phyloP scores from a whole-genome alignment of 2,888 invertebrate genomes.

The Cybosia mesomella region DNA sequence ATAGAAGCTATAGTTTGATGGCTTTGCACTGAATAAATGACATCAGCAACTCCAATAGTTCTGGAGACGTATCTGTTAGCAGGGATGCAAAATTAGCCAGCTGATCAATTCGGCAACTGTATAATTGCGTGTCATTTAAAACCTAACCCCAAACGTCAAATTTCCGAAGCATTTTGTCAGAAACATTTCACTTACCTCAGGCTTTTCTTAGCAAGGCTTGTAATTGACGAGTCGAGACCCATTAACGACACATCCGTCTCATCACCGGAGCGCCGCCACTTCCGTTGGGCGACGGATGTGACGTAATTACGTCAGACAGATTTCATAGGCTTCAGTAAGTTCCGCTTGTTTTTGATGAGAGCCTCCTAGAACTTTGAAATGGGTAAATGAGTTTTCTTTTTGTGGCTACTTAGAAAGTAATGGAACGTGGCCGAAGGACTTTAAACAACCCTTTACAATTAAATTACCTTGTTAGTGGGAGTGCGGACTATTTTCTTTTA shows the following conservation, averaged over 20 bases:
- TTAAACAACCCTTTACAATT: not conserved
- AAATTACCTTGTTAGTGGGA: not conserved
- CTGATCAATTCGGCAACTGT: not conserved
- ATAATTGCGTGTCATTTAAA: not conserved
- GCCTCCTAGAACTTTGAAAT: conserved; percentile 10
- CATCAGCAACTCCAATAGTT: too few species aligned
- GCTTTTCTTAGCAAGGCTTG: conserved; percentile 17
- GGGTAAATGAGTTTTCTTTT: conserved; percentile 23
- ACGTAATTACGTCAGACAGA: conserved; percentile 44
- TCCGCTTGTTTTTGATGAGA: conserved; percentile 35
- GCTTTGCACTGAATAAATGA: too few species aligned
- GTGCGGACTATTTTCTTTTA: not conserved
- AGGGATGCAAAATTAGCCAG: too few species aligned
- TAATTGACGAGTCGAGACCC: conserved; percentile 41
- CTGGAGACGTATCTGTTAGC: too few species aligned
- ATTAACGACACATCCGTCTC: conserved; percentile 36
- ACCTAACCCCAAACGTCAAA: conserved; percentile 4
- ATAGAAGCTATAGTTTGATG: too few species aligned
- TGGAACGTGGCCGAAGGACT: not conserved
- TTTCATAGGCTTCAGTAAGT: conserved; percentile 38
- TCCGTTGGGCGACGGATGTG: conserved; percentile 41
- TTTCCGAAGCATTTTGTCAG: conserved; percentile 8
- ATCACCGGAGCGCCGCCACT: conserved; percentile 33
- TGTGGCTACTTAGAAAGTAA: conserved; percentile 5
- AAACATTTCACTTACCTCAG: conserved; percentile 4